phyloP scores from a whole-genome alignment of 2,797 vertebrate genomes.

The Melanotaenia pygmaea region DNA sequence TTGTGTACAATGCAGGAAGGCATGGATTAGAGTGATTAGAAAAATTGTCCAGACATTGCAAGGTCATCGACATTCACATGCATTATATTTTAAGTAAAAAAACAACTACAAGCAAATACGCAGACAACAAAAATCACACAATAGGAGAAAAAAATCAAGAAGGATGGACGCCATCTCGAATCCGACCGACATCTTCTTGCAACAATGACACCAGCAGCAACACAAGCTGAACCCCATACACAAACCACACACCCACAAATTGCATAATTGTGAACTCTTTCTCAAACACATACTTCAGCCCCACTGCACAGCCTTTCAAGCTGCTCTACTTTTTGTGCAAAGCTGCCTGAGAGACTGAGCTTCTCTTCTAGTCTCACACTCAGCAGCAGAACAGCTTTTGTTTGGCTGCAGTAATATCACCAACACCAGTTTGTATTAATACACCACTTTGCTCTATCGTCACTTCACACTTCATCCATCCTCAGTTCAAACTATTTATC shows the following conservation, averaged over 20 bases:
- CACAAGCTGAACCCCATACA: slow-evolving; percentile 9
- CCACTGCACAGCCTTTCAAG: slow-evolving; percentile 52
- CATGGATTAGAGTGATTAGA: slow-evolving; percentile 49
- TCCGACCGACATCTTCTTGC: slow-evolving; percentile 9
- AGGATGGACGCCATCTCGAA: slow-evolving; percentile 13
- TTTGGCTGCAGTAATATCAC: slow-evolving; percentile 50
- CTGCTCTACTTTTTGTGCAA: slow-evolving; percentile 45
- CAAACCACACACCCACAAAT: slow-evolving; percentile 22
- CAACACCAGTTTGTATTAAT: slow-evolving; percentile 45
- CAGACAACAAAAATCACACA: slow-evolving; percentile 2
- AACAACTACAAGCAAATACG: not conserved
- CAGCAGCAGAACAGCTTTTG: slow-evolving; percentile 56
- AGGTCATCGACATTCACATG: slow-evolving; percentile 1
- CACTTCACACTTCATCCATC: slow-evolving; percentile 21
- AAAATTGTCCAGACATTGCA: slow-evolving; percentile 29
- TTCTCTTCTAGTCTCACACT: slow-evolving; percentile 52
- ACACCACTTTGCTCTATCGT: slow-evolving; percentile 18
- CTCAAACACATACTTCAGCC: slow-evolving; percentile 39
- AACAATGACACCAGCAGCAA: slow-evolving; percentile 20
- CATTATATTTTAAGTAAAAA: slow-evolving; percentile 14
- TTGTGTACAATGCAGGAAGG: slow-evolving; percentile 27
- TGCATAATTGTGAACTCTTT: slow-evolving; percentile 13
- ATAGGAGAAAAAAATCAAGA: slow-evolving; percentile 2
- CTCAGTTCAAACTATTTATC: slow-evolving; percentile 59
- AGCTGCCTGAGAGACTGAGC: slow-evolving; percentile 55